A percentile compares a stretch with the other conserved stretches of the same genome.
Conservation (phyloP, 2,888 invertebrate species). For the Lasius platythorax region DNA sequence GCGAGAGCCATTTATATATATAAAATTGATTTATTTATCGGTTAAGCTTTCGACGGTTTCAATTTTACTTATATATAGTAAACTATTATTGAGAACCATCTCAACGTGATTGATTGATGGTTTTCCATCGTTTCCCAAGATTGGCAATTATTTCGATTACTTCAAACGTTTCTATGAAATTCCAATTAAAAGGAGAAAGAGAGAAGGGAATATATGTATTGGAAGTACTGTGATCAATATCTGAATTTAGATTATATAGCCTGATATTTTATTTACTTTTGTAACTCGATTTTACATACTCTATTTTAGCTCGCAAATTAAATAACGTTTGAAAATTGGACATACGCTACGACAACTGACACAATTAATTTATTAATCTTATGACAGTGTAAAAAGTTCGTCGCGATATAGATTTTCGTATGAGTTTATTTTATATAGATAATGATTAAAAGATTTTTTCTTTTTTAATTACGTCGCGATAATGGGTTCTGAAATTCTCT, state of each 20-base stretch:
- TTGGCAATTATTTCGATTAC: constrained; percentile 25
- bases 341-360: not conserved
- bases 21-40: constrained; percentile 44
- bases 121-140: not conserved
- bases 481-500: constrained; percentile 28
- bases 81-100: constrained; percentile 12
- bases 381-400: constrained; percentile 1
- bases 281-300: not conserved
- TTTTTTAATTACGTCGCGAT: constrained; percentile 29
- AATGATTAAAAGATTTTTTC: not conserved
- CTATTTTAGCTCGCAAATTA: not conserved
- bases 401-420: not conserved
- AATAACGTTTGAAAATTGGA: not conserved
- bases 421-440: not conserved
- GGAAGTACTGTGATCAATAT: not conserved
- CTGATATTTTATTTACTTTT: not conserved
- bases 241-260: constrained; percentile 6
- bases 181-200: not conserved
- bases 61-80: constrained; percentile 23
- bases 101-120: constrained; percentile 18
- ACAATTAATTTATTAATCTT: not conserved
- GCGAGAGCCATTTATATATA: constrained; percentile 10
- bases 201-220: not conserved
- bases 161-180: not conserved
- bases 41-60: constrained; percentile 35